phyloP scores from a whole-genome alignment of 2,888 invertebrate genomes.

The Drosophila vallismaia region DNA sequence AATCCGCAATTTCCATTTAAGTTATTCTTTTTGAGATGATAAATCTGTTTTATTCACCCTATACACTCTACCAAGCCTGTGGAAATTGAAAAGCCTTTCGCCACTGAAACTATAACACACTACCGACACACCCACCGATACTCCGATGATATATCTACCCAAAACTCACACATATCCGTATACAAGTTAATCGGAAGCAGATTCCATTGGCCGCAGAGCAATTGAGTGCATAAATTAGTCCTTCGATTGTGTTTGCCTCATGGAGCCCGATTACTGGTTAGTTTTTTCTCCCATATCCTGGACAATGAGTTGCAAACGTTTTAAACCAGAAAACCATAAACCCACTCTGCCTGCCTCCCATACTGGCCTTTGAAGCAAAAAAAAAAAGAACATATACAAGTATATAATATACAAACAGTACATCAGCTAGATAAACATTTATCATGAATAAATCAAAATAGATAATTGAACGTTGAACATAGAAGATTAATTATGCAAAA shows the following conservation, averaged over 20 bases:
- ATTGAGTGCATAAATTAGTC: slow-evolving; percentile 44
- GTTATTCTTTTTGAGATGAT: slow-evolving; percentile 13
- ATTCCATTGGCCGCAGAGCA: slow-evolving; percentile 28
- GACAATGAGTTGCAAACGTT: slow-evolving; percentile 9
- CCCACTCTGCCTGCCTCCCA: slow-evolving; percentile 7
- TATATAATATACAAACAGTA: slow-evolving; percentile 3
- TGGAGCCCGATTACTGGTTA: slow-evolving; percentile 23
- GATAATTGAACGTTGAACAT: slow-evolving; percentile 33
- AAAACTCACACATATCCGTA: slow-evolving; percentile 16
- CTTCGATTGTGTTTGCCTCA: slow-evolving; percentile 35
- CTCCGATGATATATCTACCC: slow-evolving; percentile 15
- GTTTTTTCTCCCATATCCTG: slow-evolving; percentile 3
- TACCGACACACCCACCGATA: slow-evolving; percentile 44
- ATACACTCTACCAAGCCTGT: not conserved
- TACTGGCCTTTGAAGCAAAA: slow-evolving; percentile 16
- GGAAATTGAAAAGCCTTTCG: not conserved
- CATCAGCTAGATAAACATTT: slow-evolving; percentile 12
- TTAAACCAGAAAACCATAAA: not conserved
- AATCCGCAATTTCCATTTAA: slow-evolving; percentile 20
- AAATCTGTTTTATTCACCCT: slow-evolving; percentile 5
- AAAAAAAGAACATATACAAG: not conserved
- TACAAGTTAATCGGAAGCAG: slow-evolving; percentile 21
- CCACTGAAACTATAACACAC: slow-evolving; percentile 14
- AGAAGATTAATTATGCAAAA: slow-evolving; percentile 37
- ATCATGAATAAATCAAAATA: slow-evolving; percentile 32